Base-by-base conservation (phyloP, 92 coral and sea anemone species). In the Ricordea florida region DNA sequence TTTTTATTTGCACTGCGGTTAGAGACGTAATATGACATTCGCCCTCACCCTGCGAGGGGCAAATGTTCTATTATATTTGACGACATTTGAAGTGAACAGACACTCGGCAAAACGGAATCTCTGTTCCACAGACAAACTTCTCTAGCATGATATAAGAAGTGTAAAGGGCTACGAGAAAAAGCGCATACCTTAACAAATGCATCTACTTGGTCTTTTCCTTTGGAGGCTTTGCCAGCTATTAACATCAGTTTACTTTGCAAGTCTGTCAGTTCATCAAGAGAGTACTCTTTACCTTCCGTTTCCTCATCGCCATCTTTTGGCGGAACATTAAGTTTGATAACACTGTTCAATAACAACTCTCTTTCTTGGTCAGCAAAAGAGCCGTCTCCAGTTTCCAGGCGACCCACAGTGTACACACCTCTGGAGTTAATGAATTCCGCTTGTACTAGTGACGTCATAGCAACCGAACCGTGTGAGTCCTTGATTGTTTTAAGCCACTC, bases 191-290 rank as follows among this genome's bases (percentile, higher is more conserved):
- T 87, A 0, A 84, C 90, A 73, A 93, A 93, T 46, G 59, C 66
- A 29, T 83, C 89, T n/a, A 93, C 94, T 30, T 93, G 96, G 22
- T 93, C 98, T 33, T 87, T 92, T 10, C 94, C 93, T 26, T 83
- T 75, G 13, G 85, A 84, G 15, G 96, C 92, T 47, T 93, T 93
- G 2, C 96, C 98, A 4, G 98, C 98, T 66, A 93, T 93, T 86
- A 93, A 46, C 98, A 93, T 93, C 50, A 93, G 78, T 78, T 93
- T 93, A 65, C 98, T 93, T 51, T 93, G 98, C 21, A 93, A 71
- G 36, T 91, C 96, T 68, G 90, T 93, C 79, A 93, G 64, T 48
- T 93, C 98, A 16, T 90, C 89, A 45, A 90, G 57, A 16, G 68
- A 57, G 62, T 93, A 93, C 16, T 49, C 41, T 52, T 78, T 90